These are phyloP conservation scores for Phalacrocorax aristotelis DNA, from an alignment of 2,113 vertebrate species.

Conservation along the genomic window DNA sequence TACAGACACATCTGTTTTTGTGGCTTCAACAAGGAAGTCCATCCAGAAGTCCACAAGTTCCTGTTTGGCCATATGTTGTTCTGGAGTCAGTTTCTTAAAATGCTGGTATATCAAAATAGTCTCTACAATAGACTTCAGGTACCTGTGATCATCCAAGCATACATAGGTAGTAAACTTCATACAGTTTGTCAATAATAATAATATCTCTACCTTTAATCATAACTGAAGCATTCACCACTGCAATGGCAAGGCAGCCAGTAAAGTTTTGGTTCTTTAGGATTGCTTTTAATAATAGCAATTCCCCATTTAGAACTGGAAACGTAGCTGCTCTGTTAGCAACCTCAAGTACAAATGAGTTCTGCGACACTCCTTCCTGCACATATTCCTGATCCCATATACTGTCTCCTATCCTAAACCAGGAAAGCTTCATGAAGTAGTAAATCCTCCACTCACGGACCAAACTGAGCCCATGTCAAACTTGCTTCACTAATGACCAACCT, in stretches of 20 bases:
- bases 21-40: conserved; percentile 96
- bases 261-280: neutral
- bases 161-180: neutral
- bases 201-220: neutral
- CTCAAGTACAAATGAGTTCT: neutral
- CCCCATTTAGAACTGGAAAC: neutral
- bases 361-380: neutral
- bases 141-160: conserved; percentile 78
- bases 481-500: neutral
- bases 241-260: neutral
- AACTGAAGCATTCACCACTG: neutral
- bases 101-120: conserved; percentile 95
- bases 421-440: neutral
- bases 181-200: neutral
- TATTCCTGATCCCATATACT: neutral
- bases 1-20: conserved; percentile 91
- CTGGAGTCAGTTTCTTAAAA: conserved; percentile 87
- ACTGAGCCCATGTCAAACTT: neutral
- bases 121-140: conserved; percentile 91
- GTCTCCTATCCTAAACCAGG: neutral
- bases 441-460: neutral
- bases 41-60: conserved; percentile 99
- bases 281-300: neutral
- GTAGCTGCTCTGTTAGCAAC: neutral
- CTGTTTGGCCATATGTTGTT: conserved; percentile 85